Conservation (phyloP, 1,140 invertebrate genomes). For the Nasonia longicornis region DNA sequence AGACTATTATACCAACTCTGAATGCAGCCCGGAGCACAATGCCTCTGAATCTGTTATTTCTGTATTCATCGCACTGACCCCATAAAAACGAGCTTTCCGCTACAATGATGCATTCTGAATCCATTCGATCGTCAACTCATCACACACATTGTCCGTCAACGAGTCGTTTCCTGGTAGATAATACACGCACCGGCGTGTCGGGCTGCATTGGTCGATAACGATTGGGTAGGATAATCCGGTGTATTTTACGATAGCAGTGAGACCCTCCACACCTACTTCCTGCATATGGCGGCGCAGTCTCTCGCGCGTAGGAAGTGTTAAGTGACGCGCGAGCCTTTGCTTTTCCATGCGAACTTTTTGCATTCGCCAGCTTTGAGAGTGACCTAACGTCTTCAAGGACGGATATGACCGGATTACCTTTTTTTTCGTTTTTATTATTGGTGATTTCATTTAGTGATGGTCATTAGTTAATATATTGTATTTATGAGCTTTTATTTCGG, state of each 20-base stretch:
- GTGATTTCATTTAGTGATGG: too few relatives aligned
- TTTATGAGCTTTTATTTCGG: too few relatives aligned
- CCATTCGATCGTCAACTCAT: neutral
- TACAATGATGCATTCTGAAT: neutral
- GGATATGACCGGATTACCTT: neutral
- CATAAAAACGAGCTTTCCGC: neutral
- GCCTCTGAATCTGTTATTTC: neutral
- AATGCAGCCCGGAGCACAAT: neutral
- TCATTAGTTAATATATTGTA: too few relatives aligned
- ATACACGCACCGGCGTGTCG: neutral
- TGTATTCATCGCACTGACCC: neutral
- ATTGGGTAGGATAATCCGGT: slow-evolving; percentile 1
- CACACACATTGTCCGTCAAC: slow-evolving; percentile 1
- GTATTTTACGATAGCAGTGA: slow-evolving; percentile 28
- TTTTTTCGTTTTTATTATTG: neutral
- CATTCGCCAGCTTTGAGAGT: neutral
- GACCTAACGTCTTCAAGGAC: neutral
- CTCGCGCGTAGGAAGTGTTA: slow-evolving; percentile 1
- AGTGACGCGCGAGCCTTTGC: neutral
- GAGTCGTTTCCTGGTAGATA: neutral
- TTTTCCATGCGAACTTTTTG: neutral
- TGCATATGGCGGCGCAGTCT: neutral
- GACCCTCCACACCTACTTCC: neutral
- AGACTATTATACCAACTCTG: neutral
- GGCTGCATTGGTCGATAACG: neutral